A percentile compares a stretch with the other conserved stretches of the same genome.
phyloP scores from a whole-genome alignment of 1,140 invertebrate genomes.

The Capitella teleta region DNA sequence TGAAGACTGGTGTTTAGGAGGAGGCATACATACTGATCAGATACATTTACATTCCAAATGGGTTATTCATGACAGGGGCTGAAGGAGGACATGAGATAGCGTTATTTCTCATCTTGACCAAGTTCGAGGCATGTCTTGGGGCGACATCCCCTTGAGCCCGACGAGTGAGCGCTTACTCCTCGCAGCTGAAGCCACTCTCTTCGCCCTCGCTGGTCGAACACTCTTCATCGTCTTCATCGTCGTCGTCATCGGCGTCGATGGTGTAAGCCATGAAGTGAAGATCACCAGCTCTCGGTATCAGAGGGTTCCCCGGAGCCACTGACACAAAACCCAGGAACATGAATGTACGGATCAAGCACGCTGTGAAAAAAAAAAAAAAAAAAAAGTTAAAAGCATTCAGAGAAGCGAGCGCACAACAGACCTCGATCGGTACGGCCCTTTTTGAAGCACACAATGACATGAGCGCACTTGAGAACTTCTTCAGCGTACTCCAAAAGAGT shows the following conservation, averaged over 20 bases:
- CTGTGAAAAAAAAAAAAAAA: conserved; percentile 41
- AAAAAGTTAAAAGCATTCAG: not conserved
- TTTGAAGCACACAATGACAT: conserved; percentile 69
- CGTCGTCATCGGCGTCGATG: conserved; percentile 46
- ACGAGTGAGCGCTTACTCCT: too few relatives aligned
- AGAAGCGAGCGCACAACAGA: conserved; percentile 19
- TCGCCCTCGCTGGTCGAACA: too few relatives aligned
- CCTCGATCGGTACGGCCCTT: conserved; percentile 72
- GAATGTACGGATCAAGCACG: conserved; percentile 79
- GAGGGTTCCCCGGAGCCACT: conserved; percentile 65
- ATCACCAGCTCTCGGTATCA: conserved; percentile 48
- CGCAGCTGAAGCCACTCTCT: too few relatives aligned
- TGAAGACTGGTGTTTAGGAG: too few relatives aligned
- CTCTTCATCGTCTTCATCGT: conserved; percentile 8
- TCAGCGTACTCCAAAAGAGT: conserved; percentile 89
- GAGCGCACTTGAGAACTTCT: conserved; percentile 70
- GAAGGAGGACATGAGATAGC: too few relatives aligned
- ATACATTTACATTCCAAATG: too few relatives aligned
- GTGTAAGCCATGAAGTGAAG: conserved; percentile 57
- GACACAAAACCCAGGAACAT: conserved; percentile 90
- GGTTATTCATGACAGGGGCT: too few relatives aligned
- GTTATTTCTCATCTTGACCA: too few relatives aligned
- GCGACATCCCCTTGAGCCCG: too few relatives aligned
- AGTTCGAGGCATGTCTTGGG: too few relatives aligned
- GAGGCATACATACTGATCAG: too few relatives aligned